Conservation (phyloP, 2,888 invertebrate species). For the Nemotelus nigrinus region DNA sequence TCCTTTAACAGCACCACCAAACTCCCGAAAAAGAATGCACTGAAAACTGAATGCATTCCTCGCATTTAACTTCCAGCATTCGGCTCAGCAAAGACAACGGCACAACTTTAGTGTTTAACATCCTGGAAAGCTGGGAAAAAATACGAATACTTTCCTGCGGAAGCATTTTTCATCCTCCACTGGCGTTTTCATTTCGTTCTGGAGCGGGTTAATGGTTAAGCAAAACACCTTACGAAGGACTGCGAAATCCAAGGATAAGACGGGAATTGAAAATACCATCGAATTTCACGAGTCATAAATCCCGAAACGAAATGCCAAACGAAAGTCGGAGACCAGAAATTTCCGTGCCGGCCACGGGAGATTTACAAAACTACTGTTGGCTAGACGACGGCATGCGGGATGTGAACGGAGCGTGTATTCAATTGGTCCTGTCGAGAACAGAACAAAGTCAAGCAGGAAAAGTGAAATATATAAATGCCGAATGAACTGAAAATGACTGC, state of each 20-base stretch:
- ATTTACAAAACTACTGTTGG: background rate
- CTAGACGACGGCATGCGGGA: background rate
- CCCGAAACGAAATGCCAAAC: slow-evolving; percentile 17
- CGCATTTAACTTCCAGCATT: background rate
- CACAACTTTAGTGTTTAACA: background rate
- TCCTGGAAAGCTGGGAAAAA: background rate
- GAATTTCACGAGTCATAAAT: slow-evolving; percentile 44
- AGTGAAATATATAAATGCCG: slow-evolving; percentile 30
- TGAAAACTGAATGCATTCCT: background rate
- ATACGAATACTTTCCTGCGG: slow-evolving; percentile 2
- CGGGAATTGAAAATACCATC: slow-evolving; percentile 30
- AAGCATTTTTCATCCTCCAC: slow-evolving; percentile 24
- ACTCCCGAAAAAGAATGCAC: background rate
- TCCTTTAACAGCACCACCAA: background rate
- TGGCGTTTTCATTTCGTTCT: slow-evolving; percentile 13
- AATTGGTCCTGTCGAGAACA: slow-evolving; percentile 35
- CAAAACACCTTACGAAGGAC: background rate
- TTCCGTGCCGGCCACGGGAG: background rate
- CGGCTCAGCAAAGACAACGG: background rate
- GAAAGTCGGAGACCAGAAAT: slow-evolving; percentile 28
- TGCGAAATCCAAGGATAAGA: background rate
- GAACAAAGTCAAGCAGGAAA: slow-evolving; percentile 16
- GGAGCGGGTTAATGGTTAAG: background rate
- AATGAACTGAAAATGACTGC: slow-evolving; percentile 32
- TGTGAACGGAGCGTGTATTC: slow-evolving; percentile 18